These are phyloP conservation scores for Laticauda colubrina DNA, from an alignment of 2,113 vertebrate species.

Conservation along the genomic window DNA sequence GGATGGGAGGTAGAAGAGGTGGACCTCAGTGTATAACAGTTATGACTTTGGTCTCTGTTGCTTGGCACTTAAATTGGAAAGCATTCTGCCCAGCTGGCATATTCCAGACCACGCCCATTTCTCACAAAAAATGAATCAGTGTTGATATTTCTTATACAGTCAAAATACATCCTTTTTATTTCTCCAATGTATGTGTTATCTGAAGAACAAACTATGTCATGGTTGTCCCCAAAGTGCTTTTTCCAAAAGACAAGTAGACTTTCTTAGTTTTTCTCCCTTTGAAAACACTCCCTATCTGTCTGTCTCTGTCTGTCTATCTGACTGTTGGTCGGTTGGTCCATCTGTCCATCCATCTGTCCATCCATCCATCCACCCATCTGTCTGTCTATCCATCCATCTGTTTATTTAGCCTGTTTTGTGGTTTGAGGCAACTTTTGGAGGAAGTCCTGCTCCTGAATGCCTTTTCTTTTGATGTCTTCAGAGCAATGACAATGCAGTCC, in stretches of 20 bases:
- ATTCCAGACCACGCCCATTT: constrained; percentile 43
- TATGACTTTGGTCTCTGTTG: constrained; percentile 52
- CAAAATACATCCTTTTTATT: neutral
- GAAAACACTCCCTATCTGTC: no score
- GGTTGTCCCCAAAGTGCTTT: neutral
- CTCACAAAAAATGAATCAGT: constrained; percentile 37
- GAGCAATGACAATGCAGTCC: neutral
- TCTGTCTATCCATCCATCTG: no score
- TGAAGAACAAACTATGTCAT: neutral
- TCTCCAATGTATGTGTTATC: neutral
- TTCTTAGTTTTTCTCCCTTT: no score
- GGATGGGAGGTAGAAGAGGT: neutral
- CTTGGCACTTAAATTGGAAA: constrained; percentile 49
- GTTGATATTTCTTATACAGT: constrained; percentile 20
- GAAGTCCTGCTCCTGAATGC: neutral
- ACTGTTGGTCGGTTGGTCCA: fast-evolving
- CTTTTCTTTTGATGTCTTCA: neutral
- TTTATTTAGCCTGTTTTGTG: no score
- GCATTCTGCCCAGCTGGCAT: constrained; percentile 43
- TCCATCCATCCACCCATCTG: no score
- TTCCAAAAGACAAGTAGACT: neutral
- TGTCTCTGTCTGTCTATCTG: no score
- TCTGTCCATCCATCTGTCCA: no score
- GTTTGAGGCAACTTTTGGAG: neutral
- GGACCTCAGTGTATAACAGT: constrained; percentile 54